phyloP scores from a whole-genome alignment of 2,797 vertebrate species.

The Pangasius sanitwongsei region DNA sequence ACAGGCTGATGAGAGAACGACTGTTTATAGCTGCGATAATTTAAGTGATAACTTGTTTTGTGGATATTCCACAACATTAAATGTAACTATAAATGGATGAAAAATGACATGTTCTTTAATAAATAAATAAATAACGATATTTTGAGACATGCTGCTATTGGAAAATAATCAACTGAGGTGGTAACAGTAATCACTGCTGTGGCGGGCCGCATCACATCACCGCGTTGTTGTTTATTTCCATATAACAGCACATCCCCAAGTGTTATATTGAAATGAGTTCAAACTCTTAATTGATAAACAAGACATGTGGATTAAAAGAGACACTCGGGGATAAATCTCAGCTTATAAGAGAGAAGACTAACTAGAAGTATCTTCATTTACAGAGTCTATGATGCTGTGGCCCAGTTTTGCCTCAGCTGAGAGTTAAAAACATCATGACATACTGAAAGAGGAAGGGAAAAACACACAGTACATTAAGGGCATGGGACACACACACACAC shows the following conservation, averaged over 20 bases:
- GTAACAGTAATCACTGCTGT: neutral
- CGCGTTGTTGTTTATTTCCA: neutral
- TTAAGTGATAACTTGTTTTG: neutral
- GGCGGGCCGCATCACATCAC: neutral
- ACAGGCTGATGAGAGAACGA: neutral
- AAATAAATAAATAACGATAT: neutral
- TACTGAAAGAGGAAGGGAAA: constrained; percentile 18
- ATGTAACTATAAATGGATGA: neutral
- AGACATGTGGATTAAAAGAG: neutral
- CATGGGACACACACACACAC: neutral
- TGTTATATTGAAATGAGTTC: neutral
- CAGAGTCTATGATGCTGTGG: neutral
- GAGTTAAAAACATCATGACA: constrained; percentile 26
- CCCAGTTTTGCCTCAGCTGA: constrained; percentile 12
- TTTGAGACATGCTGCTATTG: neutral
- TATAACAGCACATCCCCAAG: neutral
- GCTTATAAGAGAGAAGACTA: neutral
- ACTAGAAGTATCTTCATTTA: neutral
- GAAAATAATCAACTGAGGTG: neutral
- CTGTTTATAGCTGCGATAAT: neutral
- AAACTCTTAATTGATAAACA: neutral
- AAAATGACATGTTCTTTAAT: neutral
- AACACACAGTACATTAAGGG: constrained; percentile 13
- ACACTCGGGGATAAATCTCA: neutral
- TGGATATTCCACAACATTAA: neutral